Evolutionary conservation across 2,888 invertebrate species (phyloP).

Genomic region (Mystacides longicornis): DNA sequence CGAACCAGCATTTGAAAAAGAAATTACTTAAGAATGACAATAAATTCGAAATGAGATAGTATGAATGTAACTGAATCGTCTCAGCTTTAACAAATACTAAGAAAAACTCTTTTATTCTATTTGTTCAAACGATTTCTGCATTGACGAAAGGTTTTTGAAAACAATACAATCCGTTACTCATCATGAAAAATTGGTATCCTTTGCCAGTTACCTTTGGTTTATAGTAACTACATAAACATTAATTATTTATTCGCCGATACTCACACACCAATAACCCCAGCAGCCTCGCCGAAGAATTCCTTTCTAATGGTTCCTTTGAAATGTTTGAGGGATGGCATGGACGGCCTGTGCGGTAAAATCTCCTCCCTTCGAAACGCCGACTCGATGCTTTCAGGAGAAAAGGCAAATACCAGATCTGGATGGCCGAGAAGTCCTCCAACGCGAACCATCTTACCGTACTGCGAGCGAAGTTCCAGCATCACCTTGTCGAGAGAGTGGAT

Average conservation of each 20-base stretch:
- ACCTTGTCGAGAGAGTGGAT: slow-evolving; percentile 51
- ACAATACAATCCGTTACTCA: no score
- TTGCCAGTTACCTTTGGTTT: neutral
- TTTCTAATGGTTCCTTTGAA: slow-evolving; percentile 61
- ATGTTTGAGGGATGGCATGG: slow-evolving; percentile 65
- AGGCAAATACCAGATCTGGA: slow-evolving; percentile 66
- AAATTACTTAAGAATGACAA: no score
- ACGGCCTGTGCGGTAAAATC: slow-evolving; percentile 61
- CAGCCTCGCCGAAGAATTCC: slow-evolving; percentile 63
- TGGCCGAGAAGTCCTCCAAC: slow-evolving; percentile 68
- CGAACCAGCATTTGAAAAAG: no score
- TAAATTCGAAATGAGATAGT: no score
- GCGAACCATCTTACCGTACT: slow-evolving; percentile 38
- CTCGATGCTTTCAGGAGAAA: slow-evolving; percentile 65
- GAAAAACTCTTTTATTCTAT: no score
- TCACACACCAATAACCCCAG: slow-evolving; percentile 70
- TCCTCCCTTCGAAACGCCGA: slow-evolving; percentile 64
- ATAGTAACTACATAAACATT: no score
- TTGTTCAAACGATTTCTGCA: no score
- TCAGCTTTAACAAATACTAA: no score
- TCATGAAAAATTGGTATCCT: neutral
- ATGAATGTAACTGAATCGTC: no score
- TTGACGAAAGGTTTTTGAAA: no score
- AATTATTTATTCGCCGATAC: no score
- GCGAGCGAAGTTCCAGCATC: slow-evolving; percentile 40